Conservation (phyloP, 2,797 vertebrate genomes). For the Nannoperca australis region DNA sequence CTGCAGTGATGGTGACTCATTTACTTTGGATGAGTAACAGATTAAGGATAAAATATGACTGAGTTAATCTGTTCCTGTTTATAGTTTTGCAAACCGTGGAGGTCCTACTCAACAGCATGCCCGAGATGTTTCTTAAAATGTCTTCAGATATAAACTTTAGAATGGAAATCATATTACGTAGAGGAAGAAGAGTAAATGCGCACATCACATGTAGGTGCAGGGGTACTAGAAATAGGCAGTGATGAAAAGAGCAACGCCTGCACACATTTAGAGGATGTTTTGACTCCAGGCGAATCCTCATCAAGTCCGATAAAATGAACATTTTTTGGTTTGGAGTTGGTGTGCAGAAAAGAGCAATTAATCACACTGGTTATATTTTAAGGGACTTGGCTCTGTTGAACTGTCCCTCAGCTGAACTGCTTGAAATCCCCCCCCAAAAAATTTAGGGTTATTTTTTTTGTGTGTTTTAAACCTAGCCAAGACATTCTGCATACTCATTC, state of each 20-base stretch:
- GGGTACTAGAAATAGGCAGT: neutral
- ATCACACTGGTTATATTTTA: neutral
- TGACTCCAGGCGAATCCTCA: neutral
- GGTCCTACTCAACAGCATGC: neutral
- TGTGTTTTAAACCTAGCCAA: constrained; percentile 34
- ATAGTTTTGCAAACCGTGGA: neutral
- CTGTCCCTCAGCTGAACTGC: constrained; percentile 32
- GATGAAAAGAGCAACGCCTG: neutral
- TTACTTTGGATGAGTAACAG: constrained; percentile 13
- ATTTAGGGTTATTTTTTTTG: constrained; percentile 8
- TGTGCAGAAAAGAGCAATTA: neutral
- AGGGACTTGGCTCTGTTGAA: neutral
- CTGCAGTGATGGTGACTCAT: constrained; percentile 35
- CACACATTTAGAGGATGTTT: neutral
- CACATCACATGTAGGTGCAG: neutral
- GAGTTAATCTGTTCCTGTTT: constrained; percentile 15
- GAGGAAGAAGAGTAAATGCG: neutral
- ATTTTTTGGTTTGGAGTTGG: constrained; percentile 1
- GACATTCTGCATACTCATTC: constrained; percentile 65
- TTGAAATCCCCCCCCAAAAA: constrained; percentile 1
- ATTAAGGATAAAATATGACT: constrained; percentile 2
- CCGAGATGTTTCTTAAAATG: constrained; percentile 5
- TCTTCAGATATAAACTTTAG: neutral
- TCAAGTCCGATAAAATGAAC: constrained; percentile 9
- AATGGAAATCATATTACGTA: neutral